Evolutionary conservation across 2,113 vertebrate species (phyloP), one percentile per base, ranked within the genome.

Genomic region (Varanus salvator): DNA sequence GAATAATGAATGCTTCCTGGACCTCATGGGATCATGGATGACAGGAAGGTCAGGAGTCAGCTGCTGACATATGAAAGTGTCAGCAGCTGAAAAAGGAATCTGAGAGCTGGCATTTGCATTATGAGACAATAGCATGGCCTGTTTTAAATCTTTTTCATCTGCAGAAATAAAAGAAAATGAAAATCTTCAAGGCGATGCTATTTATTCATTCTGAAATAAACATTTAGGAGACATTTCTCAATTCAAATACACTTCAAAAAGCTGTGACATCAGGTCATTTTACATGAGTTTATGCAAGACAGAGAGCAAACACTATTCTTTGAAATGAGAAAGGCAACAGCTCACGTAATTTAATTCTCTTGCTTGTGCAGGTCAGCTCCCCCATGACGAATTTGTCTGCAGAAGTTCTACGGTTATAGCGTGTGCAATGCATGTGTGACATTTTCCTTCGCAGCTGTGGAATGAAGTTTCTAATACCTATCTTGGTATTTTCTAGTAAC

Each of bases 321-420:
- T 89, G 75, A 89, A 80, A 86, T 52, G 44, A 34, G 21, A 80
- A 72, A 48, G n/a, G 84, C 72, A 88, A 80, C 86, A 31, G 48
- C n/a, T 9, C 71, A 27, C 60, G 1, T 50, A 85, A 85, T 34
- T 80, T 75, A 82, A 85, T 85, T 48, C 77, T n/a, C 82, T 77
- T 75, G n/a, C 25, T 38, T 52, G 3, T 21, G 34, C n/a, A 87
- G 78, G 81, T 74, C 31, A 80, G 68, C 38, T 57, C 81, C 57
- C 31, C n/a, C 21, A 2, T 76, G 78, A 81, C 29, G 68, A 71
- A 64, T 93, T 50, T 84, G 68, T 6, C 6, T 38, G 12, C 57
- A 71, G 88, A 27, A 48, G 23, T 78, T 12, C 27, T 3, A 7
- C 44, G 38, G 25, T n/a, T n/a, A n/a, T 44, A 44, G 29, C 27